Base-by-base conservation (phyloP, 2,113 vertebrate species). In the Illadopsis cleaveri region DNA sequence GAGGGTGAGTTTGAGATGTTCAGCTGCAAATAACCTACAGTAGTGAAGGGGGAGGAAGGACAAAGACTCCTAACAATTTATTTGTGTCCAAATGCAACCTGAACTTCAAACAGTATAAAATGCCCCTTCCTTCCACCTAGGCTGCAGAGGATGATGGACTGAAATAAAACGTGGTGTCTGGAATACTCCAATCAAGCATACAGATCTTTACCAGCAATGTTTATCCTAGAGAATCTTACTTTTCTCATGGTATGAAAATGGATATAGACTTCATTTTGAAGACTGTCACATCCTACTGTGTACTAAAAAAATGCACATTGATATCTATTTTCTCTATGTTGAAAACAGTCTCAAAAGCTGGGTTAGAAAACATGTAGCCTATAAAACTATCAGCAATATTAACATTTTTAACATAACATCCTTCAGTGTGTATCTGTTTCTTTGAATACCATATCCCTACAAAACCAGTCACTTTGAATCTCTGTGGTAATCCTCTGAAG, bases 391-490 rank as follows among this genome's bases (percentile, higher is more conserved):
- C n/a, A 81, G 20, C 17, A 89, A 88, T 38, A 83, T 44, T 85
- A 81, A 81, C 0, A 33, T 44, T 86, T 58, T 79, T 70, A 94
- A 76, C 12, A 45, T 37, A 45, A 84, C 54, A 58, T 37, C 7
- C 38, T 71, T 21, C 37, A 21, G 22, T 37, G 30, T 92, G 65
- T 75, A 91, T 75, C 69, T 81, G 69, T 82, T 91, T 68, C 56
- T 95, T 95, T 76, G 80, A 96, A 93, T 38, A 76, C 28, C 71
- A 72, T 15, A 81, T 8, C 19, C 42, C 14, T 66, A 86, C 56
- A 91, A 95, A 96, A 56, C 70, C 57, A 88, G 65, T 69, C 88
- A 70, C 82, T 92, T 93, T 64, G 77, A 93, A 97, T 87, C 51
- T 94, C 40, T 60, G 15, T 66, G 82, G 22, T 81, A 94, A 82